Conservation (phyloP, 1,140 invertebrate genomes). For the Drosophila jambulina region DNA sequence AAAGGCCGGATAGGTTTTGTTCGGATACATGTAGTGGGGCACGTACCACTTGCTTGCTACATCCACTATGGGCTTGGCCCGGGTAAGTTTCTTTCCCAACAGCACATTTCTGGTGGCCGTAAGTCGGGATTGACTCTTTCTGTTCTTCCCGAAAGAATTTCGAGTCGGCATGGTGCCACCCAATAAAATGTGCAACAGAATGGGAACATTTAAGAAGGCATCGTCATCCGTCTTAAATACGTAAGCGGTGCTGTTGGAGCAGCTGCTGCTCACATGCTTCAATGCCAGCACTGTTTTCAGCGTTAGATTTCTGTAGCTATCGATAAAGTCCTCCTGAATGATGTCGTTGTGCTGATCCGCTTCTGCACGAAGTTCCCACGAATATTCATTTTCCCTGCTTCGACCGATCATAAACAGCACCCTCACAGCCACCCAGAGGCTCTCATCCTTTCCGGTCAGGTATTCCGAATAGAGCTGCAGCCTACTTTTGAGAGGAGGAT, state of each 20-base stretch:
- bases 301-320: conserved; percentile 96
- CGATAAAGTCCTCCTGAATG: conserved; percentile 94
- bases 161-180: conserved; percentile 72
- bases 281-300: conserved; percentile 95
- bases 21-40: conserved; percentile 92
- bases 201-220: conserved; percentile 91
- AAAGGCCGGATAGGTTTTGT: conserved; percentile 91
- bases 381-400: conserved; percentile 42
- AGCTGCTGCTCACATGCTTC: conserved; percentile 91
- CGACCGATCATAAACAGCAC: conserved; percentile 73
- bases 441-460: conserved; percentile 22
- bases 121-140: conserved; percentile 38
- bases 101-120: conserved; percentile 86
- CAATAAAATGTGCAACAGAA: conserved; percentile 85
- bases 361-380: conserved; percentile 51
- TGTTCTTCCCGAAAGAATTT: conserved; percentile 32
- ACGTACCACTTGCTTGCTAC: conserved; percentile 92
- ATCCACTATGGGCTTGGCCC: conserved; percentile 89
- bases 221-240: conserved; percentile 94
- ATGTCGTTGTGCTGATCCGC: conserved; percentile 88
- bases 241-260: conserved; percentile 87
- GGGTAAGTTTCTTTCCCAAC: conserved; percentile 90
- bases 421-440: conserved; percentile 35
- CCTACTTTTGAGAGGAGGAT: conserved; percentile 33
- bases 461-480: conserved; percentile 49